Evolutionary conservation across 1,140 invertebrate genomes (phyloP).

Genomic region (Drosophila nikananu): DNA sequence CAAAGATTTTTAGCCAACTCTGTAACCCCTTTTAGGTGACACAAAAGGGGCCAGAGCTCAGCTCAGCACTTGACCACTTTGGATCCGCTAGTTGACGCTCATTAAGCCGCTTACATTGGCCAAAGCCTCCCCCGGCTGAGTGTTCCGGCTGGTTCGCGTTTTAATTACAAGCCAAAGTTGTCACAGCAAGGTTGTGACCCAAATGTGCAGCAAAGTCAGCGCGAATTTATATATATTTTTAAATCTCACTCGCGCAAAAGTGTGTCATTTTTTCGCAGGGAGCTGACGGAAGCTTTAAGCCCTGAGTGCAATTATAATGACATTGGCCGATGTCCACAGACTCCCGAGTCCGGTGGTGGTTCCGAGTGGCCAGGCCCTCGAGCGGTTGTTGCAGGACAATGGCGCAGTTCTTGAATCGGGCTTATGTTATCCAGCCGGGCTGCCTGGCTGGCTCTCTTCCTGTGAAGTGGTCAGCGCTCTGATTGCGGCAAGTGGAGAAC

Average conservation of each 20-base stretch:
- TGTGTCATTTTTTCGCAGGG: conserved; percentile 26
- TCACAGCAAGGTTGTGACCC: conserved; percentile 39
- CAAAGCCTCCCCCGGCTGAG: conserved; percentile 6
- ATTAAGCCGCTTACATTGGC: conserved; percentile 66
- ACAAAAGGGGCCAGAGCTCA: conserved; percentile 10
- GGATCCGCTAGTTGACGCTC: conserved; percentile 44
- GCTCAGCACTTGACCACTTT: conserved; percentile 46
- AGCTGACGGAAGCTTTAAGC: conserved; percentile 32
- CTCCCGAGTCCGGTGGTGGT: conserved; percentile 17
- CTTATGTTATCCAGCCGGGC: conserved; percentile 35
- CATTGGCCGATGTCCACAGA: conserved; percentile 30
- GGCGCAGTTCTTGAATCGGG: conserved; percentile 35
- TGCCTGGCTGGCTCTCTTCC: conserved; percentile 19
- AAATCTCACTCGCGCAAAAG: conserved; percentile 39
- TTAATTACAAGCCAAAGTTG: conserved; percentile 58
- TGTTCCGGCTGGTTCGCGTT: conserved; percentile 29
- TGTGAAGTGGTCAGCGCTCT: conserved; percentile 48
- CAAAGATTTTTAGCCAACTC: conserved; percentile 18
- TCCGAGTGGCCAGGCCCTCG: conserved; percentile 16
- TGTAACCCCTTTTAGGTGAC: conserved; percentile 41
- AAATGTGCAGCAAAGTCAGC: conserved; percentile 52
- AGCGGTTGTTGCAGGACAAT: conserved; percentile 45
- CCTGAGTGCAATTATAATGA: conserved; percentile 40
- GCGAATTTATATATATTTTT: conserved; percentile 14
- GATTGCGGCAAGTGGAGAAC: conserved; percentile 59